Evolutionary conservation across 53 echinoderm and acorn worm genomes (phyloP), one percentile per base, ranked within the genome.

Genomic region (Luidia sarsii): DNA sequence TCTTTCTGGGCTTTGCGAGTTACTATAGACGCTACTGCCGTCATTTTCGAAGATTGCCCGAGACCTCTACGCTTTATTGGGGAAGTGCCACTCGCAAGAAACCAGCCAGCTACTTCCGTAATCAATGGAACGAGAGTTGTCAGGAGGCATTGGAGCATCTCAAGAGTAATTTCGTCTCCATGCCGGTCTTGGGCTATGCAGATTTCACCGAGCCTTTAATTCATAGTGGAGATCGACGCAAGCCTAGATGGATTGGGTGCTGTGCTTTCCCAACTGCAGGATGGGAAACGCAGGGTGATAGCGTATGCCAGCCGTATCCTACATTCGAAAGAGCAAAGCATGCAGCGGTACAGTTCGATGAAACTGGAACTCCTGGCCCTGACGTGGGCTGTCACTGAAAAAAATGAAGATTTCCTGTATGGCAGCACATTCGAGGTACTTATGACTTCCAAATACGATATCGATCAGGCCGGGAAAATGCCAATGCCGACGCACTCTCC

Each of bases 271-370:
- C 87, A 87, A 54, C 23, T 39, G 2, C 87, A 87, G 48, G 80
- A 80, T 52, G 87, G 87, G 15, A 60, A 64, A 57, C 39, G 81
- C 11, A 57, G 70, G 32, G 87, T 87, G 16, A 69, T 87, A 31
- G 68, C 87, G 3, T 81, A 87, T 60, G 87, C 87, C 56, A 81
- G 81, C 45, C 69, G 81, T 15, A 87, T 72, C 1, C 64, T 87
- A 2, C 48, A 81, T 31, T 39, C 71, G 19, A 81, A 71, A 11
- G 87, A 87, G 41, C n/a, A 9, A 21, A 87, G 70, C 41, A 87
- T 87, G 87, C n/a, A 70, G 7, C 53, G 53, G 4, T 87, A 87
- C 50, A 80, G 80, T 18, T 80, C 80, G 39, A 73, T 74, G 72
- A 84, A 84, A 50, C 25, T 84, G 32, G 84, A 72, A 39, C 63